Evolutionary conservation across 2,797 vertebrate genomes (phyloP).

Genomic region (Sus cebifrons): DNA sequence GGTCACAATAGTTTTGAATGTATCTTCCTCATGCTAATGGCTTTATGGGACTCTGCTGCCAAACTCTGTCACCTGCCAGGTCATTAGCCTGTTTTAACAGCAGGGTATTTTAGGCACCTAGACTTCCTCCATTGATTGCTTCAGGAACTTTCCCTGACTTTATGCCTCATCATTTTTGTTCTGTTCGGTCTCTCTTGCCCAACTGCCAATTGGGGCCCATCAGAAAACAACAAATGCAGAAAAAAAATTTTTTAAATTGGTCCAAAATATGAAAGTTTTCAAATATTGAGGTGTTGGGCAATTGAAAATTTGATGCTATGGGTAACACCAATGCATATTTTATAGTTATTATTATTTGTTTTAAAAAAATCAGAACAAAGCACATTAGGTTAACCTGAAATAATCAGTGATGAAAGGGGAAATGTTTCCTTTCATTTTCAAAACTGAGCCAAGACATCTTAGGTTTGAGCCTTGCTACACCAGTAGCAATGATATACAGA

Average conservation of each 20-base stretch:
- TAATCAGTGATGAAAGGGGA: background rate
- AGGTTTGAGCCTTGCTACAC: background rate
- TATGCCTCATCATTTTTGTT: constrained; percentile 20
- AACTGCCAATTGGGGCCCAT: background rate
- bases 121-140: background rate
- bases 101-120: background rate
- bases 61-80: background rate
- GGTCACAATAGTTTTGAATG: background rate
- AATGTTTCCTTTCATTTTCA: constrained; percentile 35
- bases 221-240: background rate
- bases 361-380: background rate
- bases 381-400: background rate
- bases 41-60: background rate
- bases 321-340: background rate
- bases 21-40: background rate
- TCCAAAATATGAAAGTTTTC: constrained; percentile 14
- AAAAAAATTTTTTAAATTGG: background rate
- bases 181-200: background rate
- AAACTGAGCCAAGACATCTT: background rate
- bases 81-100: background rate
- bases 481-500: background rate
- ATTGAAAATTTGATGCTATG: background rate
- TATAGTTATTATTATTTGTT: background rate
- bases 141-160: background rate
- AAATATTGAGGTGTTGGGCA: background rate